Evolutionary conservation across 2,888 invertebrate species (phyloP).

Genomic region (Tuberolachnus salignus): DNA sequence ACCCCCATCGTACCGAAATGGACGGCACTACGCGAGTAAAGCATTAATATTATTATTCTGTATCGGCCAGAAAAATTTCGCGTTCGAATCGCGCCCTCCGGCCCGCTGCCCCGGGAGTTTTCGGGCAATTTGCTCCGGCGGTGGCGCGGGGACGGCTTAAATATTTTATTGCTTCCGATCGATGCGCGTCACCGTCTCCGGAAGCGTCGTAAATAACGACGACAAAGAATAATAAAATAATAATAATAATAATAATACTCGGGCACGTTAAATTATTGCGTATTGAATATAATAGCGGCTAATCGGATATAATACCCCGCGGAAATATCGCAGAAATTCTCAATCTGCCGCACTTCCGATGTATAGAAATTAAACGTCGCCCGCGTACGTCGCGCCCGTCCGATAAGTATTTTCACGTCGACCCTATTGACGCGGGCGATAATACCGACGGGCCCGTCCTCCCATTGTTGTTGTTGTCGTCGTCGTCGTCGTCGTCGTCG

Average conservation of each 20-base stretch:
- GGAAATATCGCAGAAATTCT: constrained; percentile 35
- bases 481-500: too few relatives aligned
- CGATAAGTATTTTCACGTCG: background rate
- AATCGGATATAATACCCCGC: constrained; percentile 39
- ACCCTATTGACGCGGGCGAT: too few relatives aligned
- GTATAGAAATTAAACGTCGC: constrained; percentile 53
- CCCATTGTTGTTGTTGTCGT: too few relatives aligned
- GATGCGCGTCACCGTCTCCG: constrained; percentile 38
- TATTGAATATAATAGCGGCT: constrained; percentile 3
- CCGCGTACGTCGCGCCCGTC: background rate
- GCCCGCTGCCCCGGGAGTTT: constrained; percentile 14
- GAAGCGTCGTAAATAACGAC: constrained; percentile 42
- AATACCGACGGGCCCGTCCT: too few relatives aligned
- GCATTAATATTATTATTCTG: too few relatives aligned
- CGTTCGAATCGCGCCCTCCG: constrained; percentile 19
- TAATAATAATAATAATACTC: too few relatives aligned
- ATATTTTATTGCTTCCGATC: constrained; percentile 57
- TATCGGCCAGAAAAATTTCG: background rate
- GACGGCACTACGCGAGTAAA: too few relatives aligned
- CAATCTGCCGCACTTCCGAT: constrained; percentile 55
- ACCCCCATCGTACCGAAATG: too few relatives aligned
- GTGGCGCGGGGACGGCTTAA: constrained; percentile 26
- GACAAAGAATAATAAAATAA: background rate
- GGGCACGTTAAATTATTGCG: background rate
- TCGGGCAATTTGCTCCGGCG: constrained; percentile 47